phyloP scores from a whole-genome alignment of 2,797 vertebrate genomes.

The Pantherophis vulpinus region DNA sequence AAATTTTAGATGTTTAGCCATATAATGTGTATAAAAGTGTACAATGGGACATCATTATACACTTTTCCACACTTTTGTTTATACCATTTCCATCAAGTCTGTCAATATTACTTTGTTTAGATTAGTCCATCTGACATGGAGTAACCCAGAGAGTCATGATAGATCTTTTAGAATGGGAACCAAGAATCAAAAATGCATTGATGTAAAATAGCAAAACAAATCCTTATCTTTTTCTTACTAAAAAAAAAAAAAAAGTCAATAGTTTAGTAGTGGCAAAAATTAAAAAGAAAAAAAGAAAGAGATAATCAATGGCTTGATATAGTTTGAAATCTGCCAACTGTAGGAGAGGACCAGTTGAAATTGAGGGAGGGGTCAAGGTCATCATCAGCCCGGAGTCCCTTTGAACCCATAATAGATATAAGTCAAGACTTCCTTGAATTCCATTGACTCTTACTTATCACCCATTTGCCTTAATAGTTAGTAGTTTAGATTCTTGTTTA shows the following conservation, averaged over 20 bases:
- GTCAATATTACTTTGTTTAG: neutral
- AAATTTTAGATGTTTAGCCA: neutral
- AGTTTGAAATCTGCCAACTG: slow-evolving; percentile 18
- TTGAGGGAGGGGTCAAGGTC: neutral
- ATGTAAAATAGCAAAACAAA: slow-evolving; percentile 58
- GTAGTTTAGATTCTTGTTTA: neutral
- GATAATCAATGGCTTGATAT: neutral
- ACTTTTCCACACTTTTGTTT: neutral
- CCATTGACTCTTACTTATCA: neutral
- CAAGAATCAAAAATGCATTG: slow-evolving; percentile 52
- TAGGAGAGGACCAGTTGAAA: neutral
- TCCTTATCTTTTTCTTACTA: slow-evolving; percentile 21
- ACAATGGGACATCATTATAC: neutral
- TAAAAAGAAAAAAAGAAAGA: neutral
- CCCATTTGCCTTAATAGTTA: neutral
- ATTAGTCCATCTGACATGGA: slow-evolving; percentile 17
- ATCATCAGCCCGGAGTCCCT: neutral
- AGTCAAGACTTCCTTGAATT: neutral
- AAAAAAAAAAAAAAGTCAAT: slow-evolving; percentile 4
- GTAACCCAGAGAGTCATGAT: neutral
- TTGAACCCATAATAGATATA: neutral
- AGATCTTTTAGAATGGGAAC: slow-evolving; percentile 32
- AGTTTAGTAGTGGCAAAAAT: slow-evolving; percentile 29
- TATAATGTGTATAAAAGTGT: neutral
- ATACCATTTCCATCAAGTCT: neutral